Conservation (phyloP, 2,797 vertebrate species). For the Bucorvus abyssinicus region DNA sequence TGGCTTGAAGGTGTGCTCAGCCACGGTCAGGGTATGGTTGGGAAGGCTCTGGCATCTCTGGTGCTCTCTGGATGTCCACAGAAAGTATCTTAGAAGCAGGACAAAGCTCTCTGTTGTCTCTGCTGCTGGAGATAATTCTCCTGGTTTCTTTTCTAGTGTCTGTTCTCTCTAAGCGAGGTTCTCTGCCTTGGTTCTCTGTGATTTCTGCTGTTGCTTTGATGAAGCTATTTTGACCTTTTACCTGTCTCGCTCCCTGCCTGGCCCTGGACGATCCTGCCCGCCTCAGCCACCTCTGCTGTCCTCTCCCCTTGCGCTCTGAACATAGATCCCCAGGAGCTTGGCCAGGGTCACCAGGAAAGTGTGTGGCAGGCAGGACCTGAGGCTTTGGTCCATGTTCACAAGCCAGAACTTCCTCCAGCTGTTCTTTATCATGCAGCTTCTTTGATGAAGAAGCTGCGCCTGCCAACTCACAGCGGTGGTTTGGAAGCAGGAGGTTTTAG, state of each 20-base stretch:
- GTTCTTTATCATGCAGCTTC: not conserved
- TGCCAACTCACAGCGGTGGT: not conserved
- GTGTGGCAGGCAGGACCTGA: not conserved
- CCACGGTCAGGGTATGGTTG: not conserved
- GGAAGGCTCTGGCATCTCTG: not conserved
- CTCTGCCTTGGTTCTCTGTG: not conserved
- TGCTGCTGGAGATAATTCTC: not conserved
- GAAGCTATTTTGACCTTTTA: not conserved
- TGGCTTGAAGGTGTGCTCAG: not conserved
- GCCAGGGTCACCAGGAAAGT: not conserved
- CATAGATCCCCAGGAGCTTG: not conserved
- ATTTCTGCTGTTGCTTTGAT: not conserved
- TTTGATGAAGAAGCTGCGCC: not conserved
- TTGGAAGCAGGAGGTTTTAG: not conserved
- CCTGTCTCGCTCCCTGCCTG: not conserved
- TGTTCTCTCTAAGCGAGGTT: not conserved
- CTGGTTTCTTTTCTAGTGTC: not conserved
- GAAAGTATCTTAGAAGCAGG: not conserved
- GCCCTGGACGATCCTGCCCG: not conserved
- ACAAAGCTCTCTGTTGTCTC: not conserved
- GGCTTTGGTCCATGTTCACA: not conserved
- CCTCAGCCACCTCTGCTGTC: not conserved
- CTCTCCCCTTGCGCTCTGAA: not conserved
- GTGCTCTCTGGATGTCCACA: not conserved
- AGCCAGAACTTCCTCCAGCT: not conserved